phyloP scores from a whole-genome alignment of 2,113 vertebrate species.

The Cisticola juncidis region DNA sequence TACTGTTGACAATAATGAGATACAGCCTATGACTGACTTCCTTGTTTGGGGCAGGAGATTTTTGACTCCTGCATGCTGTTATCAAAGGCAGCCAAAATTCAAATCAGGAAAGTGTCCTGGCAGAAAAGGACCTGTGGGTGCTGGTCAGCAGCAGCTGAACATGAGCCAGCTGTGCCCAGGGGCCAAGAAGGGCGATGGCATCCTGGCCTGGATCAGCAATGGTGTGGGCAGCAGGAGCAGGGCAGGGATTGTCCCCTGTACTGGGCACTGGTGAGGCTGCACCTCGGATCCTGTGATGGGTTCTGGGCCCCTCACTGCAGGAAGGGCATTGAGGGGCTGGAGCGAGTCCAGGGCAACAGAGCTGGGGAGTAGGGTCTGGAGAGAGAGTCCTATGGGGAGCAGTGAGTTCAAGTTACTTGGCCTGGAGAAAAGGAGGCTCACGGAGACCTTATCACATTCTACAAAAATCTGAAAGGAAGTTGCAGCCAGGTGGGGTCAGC shows the following conservation, averaged over 20 bases:
- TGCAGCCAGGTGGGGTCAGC: too few species aligned
- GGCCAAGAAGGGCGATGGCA: not conserved
- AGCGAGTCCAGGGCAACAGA: rapidly evolving
- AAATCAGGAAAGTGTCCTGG: rapidly evolving
- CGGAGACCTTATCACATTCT: rapidly evolving
- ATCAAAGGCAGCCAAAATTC: rapidly evolving
- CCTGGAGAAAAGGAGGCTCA: not conserved
- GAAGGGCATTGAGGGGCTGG: not conserved
- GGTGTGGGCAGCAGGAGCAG: not conserved
- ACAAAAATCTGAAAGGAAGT: not conserved
- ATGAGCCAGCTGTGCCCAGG: not conserved
- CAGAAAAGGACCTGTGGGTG: not conserved
- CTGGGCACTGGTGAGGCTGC: rapidly evolving
- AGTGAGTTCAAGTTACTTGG: not conserved
- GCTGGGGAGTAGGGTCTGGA: not conserved
- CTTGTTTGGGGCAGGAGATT: not conserved
- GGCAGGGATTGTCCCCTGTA: not conserved
- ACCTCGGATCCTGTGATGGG: rapidly evolving
- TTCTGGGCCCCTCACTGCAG: not conserved
- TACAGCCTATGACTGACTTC: not conserved
- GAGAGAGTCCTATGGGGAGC: not conserved
- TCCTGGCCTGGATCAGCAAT: not conserved
- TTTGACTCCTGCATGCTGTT: not conserved
- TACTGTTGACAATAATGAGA: not conserved
- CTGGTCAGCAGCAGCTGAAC: rapidly evolving